Percentiles rank a stretch among this genome's conserved stretches.
These are phyloP conservation scores for Seriola aureovittata DNA, from an alignment of 2,113 vertebrate genomes.

Conservation along the genomic window DNA sequence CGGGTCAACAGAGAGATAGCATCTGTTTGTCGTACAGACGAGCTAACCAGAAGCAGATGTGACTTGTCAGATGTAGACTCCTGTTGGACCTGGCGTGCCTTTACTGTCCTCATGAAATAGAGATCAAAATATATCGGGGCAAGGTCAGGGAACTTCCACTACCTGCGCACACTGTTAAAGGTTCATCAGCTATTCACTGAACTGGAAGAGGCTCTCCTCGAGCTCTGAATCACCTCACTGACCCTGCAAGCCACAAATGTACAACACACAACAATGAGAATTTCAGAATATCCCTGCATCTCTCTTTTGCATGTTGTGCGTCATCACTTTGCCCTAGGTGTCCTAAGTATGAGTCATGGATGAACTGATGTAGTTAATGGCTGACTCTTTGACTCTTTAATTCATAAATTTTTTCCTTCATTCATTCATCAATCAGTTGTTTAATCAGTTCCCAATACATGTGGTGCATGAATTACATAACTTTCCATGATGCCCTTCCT, in stretches of 20 bases:
- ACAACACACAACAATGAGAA: slow-evolving; percentile 43
- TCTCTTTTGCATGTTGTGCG: slow-evolving; percentile 10
- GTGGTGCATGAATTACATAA: slow-evolving; percentile 22
- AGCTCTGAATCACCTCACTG: slow-evolving; percentile 20
- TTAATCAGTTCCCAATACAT: not conserved
- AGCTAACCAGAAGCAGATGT: slow-evolving; percentile 79
- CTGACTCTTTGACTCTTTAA: slow-evolving; percentile 4
- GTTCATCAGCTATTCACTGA: slow-evolving; percentile 39
- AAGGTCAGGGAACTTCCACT: slow-evolving; percentile 54
- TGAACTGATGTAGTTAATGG: slow-evolving; percentile 18
- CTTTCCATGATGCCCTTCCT: slow-evolving; percentile 1
- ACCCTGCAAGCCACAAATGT: slow-evolving; percentile 22
- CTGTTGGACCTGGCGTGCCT: slow-evolving; percentile 66
- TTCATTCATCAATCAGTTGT: slow-evolving; percentile 26
- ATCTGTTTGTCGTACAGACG: slow-evolving; percentile 80
- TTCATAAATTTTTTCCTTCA: not conserved
- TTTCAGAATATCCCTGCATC: slow-evolving; percentile 16
- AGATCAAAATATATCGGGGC: slow-evolving; percentile 60
- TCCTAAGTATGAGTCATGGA: slow-evolving; percentile 13
- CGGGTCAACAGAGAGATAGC: slow-evolving; percentile 72
- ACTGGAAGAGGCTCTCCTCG: slow-evolving; percentile 3
- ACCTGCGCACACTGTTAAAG: slow-evolving; percentile 39
- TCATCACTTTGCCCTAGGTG: slow-evolving; percentile 10
- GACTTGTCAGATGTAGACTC: slow-evolving; percentile 75
- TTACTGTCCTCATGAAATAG: slow-evolving; percentile 71